These are phyloP conservation scores for Strigamia transsilvanica DNA, from an alignment of 2,888 invertebrate species.

Conservation along the genomic window DNA sequence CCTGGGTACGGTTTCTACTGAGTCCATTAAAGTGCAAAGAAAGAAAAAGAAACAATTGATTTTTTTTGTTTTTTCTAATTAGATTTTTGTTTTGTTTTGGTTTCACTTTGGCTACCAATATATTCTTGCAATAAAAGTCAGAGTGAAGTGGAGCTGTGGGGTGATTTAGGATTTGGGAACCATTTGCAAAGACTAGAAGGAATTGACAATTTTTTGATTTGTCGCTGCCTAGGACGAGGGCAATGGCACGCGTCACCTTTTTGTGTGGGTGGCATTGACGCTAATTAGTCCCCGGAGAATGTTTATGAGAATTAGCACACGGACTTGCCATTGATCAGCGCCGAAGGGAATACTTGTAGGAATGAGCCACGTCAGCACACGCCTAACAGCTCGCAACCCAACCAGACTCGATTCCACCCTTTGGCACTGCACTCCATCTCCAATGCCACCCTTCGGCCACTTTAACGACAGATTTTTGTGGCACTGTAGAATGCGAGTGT, in stretches of 20 bases:
- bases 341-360: slow-evolving; percentile 45
- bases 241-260: neutral
- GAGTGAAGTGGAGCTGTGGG: too few species aligned
- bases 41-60: too few species aligned
- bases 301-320: slow-evolving; percentile 46
- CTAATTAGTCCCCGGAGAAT: slow-evolving; percentile 39
- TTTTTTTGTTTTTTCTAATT: too few species aligned
- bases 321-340: slow-evolving; percentile 42
- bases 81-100: too few species aligned
- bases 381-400: slow-evolving; percentile 43
- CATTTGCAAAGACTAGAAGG: too few species aligned
- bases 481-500: slow-evolving; percentile 9
- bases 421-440: slow-evolving; percentile 43
- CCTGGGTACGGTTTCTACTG: too few species aligned
- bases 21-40: too few species aligned
- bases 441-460: slow-evolving; percentile 21
- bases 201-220: neutral
- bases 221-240: neutral
- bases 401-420: slow-evolving; percentile 35
- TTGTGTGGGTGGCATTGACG: neutral
- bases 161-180: too few species aligned
- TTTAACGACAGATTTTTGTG: slow-evolving; percentile 49
- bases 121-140: too few species aligned
- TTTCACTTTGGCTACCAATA: too few species aligned
- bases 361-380: slow-evolving; percentile 49